A percentile compares a stretch with the other conserved stretches of the same genome.
These are phyloP conservation scores for Melanostigma gelatinosum DNA, from an alignment of 2,113 vertebrate species.

Conservation along the genomic window DNA sequence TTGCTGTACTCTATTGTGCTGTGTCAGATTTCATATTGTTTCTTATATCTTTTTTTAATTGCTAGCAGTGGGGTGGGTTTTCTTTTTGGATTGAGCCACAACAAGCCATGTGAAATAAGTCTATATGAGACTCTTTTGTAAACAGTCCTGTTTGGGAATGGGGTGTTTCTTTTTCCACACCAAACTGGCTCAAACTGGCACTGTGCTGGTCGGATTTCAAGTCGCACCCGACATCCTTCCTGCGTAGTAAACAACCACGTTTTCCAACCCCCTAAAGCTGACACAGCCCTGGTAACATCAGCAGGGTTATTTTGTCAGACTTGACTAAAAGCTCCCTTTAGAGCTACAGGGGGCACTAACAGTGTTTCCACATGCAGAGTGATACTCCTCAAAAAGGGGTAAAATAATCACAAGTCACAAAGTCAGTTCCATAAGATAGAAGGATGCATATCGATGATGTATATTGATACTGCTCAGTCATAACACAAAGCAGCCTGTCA, in stretches of 20 bases:
- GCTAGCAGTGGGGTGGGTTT: not conserved
- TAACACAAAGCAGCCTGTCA: not conserved
- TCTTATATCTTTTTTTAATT: not conserved
- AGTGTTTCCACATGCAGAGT: not conserved
- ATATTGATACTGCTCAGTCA: not conserved
- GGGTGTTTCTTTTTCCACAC: not conserved
- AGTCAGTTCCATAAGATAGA: not conserved
- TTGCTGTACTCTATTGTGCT: not conserved
- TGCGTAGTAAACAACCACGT: not conserved
- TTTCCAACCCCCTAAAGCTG: not conserved
- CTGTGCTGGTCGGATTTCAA: not conserved
- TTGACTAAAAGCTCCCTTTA: not conserved
- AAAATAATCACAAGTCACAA: not conserved
- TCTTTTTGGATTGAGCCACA: not conserved
- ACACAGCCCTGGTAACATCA: not conserved
- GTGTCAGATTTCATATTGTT: not conserved
- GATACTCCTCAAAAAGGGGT: not conserved
- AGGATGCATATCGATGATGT: not conserved
- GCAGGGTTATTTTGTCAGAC: not conserved
- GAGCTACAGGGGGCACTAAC: not conserved
- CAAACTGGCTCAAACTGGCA: not conserved
- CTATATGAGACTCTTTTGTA: not conserved
- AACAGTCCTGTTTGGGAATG: not conserved
- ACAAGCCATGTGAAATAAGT: not conserved
- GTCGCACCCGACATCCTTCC: constrained; percentile 17